Evolutionary conservation across 2,888 invertebrate genomes (phyloP).

Genomic region (Odontocolon sp.): DNA sequence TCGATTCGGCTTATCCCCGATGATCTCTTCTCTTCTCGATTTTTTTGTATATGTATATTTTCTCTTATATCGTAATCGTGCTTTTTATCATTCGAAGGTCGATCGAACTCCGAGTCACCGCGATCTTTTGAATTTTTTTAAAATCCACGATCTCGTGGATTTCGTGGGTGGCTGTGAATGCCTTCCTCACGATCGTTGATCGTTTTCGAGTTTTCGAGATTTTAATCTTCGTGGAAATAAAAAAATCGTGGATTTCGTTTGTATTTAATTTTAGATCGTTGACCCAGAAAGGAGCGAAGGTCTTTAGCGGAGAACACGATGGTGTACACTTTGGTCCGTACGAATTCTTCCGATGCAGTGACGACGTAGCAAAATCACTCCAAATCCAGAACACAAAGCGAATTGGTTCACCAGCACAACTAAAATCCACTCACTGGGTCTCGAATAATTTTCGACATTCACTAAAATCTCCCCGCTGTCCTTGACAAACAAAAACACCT

Average conservation of each 20-base stretch:
- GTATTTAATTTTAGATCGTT: conserved; percentile 1
- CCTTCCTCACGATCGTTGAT: neutral
- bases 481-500: neutral
- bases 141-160: neutral
- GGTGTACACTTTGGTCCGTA: neutral
- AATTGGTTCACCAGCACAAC: neutral
- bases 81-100: neutral
- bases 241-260: neutral
- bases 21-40: neutral
- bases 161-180: conserved; percentile 8
- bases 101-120: neutral
- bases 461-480: neutral
- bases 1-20: no score
- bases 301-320: neutral
- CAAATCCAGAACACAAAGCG: neutral
- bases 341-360: neutral
- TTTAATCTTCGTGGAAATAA: neutral
- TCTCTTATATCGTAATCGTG: neutral
- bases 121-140: neutral
- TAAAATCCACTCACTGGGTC: neutral
- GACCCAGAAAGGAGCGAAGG: neutral
- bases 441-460: neutral
- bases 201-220: neutral
- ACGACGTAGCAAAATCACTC: neutral
- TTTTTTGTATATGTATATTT: neutral